Conservation (phyloP, 2,113 vertebrate species). For the Brachypteracias leptosomus region DNA sequence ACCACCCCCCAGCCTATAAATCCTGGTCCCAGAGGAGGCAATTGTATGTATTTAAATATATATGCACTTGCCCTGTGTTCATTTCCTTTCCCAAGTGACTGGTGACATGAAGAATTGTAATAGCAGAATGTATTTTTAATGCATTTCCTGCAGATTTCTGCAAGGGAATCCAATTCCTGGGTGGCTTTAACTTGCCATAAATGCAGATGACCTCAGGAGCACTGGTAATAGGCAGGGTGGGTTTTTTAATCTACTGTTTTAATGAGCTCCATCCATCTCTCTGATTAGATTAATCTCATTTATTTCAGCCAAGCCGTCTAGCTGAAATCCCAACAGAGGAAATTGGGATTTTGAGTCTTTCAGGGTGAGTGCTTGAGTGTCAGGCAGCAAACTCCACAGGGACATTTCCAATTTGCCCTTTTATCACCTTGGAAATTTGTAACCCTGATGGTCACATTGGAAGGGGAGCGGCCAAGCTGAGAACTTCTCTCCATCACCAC, state of each 20-base stretch:
- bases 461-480: neutral
- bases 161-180: slow-evolving; percentile 59
- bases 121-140: slow-evolving; percentile 71
- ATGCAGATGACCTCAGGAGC: slow-evolving; percentile 1
- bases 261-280: slow-evolving; percentile 32
- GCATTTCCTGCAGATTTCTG: slow-evolving; percentile 71
- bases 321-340: neutral
- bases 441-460: neutral
- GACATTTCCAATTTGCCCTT: neutral
- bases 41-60: slow-evolving; percentile 42
- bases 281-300: slow-evolving; percentile 34
- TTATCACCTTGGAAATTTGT: neutral
- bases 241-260: slow-evolving; percentile 21
- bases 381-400: neutral
- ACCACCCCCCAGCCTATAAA: slow-evolving; percentile 59
- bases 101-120: slow-evolving; percentile 66
- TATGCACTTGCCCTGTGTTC: neutral
- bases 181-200: slow-evolving; percentile 49
- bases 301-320: neutral
- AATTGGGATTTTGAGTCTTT: neutral
- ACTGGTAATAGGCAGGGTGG: neutral
- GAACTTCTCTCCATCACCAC: fast-evolving
- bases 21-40: slow-evolving; percentile 44
- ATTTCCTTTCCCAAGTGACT: slow-evolving; percentile 53
- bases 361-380: neutral